A percentile compares a stretch with the other conserved stretches of the same genome.
phyloP scores from a whole-genome alignment of 1,140 invertebrate genomes.

The Oncopodura yosiiana region DNA sequence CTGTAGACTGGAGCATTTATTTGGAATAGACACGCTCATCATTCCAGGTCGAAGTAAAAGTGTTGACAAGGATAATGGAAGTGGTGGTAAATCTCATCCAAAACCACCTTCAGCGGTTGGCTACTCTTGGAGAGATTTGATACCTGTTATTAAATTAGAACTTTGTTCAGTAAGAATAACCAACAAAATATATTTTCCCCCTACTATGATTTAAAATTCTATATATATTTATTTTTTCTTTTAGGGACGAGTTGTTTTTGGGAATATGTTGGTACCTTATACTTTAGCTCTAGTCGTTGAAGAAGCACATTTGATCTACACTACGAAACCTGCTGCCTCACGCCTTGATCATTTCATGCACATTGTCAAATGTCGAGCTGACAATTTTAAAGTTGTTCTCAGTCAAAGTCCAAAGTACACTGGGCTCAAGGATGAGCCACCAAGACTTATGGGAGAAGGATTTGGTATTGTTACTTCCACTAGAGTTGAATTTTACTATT shows the following conservation, averaged over 20 bases:
- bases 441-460: conserved; percentile 93
- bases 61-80: conserved; percentile 38
- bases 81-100: conserved; percentile 24
- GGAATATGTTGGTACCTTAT: conserved; percentile 88
- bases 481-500: conserved; percentile 87
- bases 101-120: conserved; percentile 32
- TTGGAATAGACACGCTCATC: conserved; percentile 70
- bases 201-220: not conserved
- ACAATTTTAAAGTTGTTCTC: conserved; percentile 87
- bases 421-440: conserved; percentile 86
- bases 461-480: conserved; percentile 95
- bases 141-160: conserved; percentile 93
- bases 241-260: conserved; percentile 83
- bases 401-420: conserved; percentile 89
- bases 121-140: conserved; percentile 86
- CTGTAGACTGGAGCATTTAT: conserved; percentile 74
- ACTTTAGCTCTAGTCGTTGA: conserved; percentile 86
- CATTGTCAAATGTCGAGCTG: conserved; percentile 84
- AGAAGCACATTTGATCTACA: conserved; percentile 89
- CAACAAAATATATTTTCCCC: not conserved
- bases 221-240: conserved; percentile 23
- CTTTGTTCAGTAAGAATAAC: conserved; percentile 59
- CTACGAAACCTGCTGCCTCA: conserved; percentile 86
- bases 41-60: conserved; percentile 49
- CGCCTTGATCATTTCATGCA: conserved; percentile 93